phyloP scores from a whole-genome alignment of 1,140 invertebrate species.

The Phymastichus coffea region DNA sequence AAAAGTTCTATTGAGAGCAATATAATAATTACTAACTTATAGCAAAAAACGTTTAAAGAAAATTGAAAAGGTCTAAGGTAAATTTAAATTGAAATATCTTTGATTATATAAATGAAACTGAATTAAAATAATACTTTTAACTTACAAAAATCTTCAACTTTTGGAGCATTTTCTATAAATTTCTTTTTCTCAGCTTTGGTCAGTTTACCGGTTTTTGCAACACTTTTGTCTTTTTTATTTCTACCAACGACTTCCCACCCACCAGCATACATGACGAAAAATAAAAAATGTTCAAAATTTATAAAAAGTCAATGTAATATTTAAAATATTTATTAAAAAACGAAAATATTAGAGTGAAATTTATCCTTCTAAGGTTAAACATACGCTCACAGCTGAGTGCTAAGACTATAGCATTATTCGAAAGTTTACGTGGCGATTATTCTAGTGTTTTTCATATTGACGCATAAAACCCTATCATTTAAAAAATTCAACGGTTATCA shows the following conservation, averaged over 20 bases:
- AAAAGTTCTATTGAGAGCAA: no score
- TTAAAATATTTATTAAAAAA: not conserved
- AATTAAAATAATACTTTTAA: slow-evolving; percentile 17
- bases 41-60: no score
- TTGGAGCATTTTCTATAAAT: slow-evolving; percentile 59
- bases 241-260: slow-evolving; percentile 79
- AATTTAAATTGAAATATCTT: no score
- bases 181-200: slow-evolving; percentile 63
- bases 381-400: slow-evolving; percentile 9
- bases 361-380: not conserved
- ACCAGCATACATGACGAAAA: slow-evolving; percentile 61
- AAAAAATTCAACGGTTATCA: no score
- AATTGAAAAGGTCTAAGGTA: no score
- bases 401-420: not conserved
- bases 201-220: slow-evolving; percentile 55
- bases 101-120: no score
- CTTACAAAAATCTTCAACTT: slow-evolving; percentile 68
- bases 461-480: no score
- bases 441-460: no score
- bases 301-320: not conserved
- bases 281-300: not conserved
- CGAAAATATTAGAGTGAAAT: not conserved
- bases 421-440: slow-evolving; percentile 2
- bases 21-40: no score
- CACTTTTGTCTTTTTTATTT: slow-evolving; percentile 67